Base-by-base conservation (phyloP, 2,797 vertebrate genomes). In the Phrynocephalus vlangalii region DNA sequence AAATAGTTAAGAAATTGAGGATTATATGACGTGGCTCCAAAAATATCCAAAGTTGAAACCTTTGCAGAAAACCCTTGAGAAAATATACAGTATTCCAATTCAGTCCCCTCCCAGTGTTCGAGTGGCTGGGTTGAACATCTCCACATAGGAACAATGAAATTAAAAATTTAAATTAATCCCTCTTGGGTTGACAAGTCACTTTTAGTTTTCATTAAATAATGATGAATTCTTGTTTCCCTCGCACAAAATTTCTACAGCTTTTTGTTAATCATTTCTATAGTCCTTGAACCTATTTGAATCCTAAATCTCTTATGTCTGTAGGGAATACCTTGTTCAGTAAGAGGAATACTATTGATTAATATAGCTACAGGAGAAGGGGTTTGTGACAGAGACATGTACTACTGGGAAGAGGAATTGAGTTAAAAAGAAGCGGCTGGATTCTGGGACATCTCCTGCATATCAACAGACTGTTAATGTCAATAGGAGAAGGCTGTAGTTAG, bases 131-230 rank as follows among this genome's bases (percentile, higher is more conserved):
- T 10, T 90, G 28, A 22, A 81, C 28, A 90, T 94, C 92, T 93
- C 80, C 82, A 72, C 92, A 77, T 38, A 66, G 81, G 89, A 66
- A 90, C 94, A 93, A 4, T 0, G 10, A 30, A 72, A 93, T 92
- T 95, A 94, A 95, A 94, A 60, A 86, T 92, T 94, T 92, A 91
- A 89, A 78, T 91, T 88, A 94, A 92, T 90, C 89, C 68, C 75
- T 85, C 94, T 78, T 78, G 86, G 66, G 72, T 68, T 79, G 84
- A 90, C 33, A 90, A 87, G 87, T 92, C 52, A 77, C 18, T 94
- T 91, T 92, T 82, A 92, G 91, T 90, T 93, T 83, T 48, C 68
- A 85, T 89, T 91, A 94, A 91, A 92, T 87, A 90, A 82, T 52
- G 80, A 89, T 44, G 87, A 87, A 68, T 86, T 83, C 91, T 85